These are phyloP conservation scores for Pheucticus melanocephalus DNA, from an alignment of 2,113 vertebrate species.

Conservation along the genomic window DNA sequence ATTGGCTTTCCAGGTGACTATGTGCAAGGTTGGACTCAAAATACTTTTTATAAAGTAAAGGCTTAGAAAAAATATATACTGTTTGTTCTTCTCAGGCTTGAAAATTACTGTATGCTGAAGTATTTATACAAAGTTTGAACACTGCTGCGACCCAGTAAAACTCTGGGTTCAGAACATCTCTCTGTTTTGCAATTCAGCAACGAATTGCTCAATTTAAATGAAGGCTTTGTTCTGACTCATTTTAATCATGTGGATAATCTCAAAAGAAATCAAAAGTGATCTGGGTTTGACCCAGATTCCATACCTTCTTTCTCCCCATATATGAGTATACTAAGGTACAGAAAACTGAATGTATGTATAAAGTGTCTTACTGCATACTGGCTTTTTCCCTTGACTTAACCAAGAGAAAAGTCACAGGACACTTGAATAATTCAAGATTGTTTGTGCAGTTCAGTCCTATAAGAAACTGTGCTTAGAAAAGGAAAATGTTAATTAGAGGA, in stretches of 20 bases:
- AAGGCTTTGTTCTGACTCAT: slow-evolving; percentile 1
- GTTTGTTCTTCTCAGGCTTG: background rate
- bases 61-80: background rate
- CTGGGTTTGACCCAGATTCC: slow-evolving; percentile 16
- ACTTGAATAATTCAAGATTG: background rate
- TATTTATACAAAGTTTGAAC: background rate
- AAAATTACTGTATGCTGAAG: background rate
- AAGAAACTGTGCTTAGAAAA: background rate
- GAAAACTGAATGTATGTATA: background rate
- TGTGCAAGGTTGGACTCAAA: background rate
- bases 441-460: background rate
- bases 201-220: background rate
- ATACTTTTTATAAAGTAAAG: background rate
- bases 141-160: background rate
- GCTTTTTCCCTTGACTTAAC: background rate
- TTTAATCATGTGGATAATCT: slow-evolving; percentile 12
- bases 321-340: background rate
- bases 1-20: background rate
- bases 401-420: background rate
- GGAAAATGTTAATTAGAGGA: slow-evolving; percentile 2
- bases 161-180: background rate
- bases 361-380: background rate
- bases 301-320: background rate
- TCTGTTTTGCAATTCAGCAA: background rate
- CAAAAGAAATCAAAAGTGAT: slow-evolving; percentile 14